Evolutionary conservation across 2,797 vertebrate species (phyloP), one percentile per base, ranked within the genome.

Genomic region (Ceyx erithaca): DNA sequence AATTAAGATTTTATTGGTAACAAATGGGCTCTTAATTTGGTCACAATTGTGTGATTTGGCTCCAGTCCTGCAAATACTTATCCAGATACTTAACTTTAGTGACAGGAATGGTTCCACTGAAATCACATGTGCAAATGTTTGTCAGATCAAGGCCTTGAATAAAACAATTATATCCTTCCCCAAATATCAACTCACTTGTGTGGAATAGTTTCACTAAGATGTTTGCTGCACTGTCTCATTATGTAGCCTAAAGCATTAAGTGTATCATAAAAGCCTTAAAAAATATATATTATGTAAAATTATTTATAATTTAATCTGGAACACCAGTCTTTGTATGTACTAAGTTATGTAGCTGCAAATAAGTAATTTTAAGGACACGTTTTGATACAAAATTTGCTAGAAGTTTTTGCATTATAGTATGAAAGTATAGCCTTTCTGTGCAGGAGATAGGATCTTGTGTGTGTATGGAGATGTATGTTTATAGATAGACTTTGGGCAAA

Each of bases 61-160:
- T 89, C 33, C 70, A 57, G 59, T 93, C 87, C 91, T 94, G 89
- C 91, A 94, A 94, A 94, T 72, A 92, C 85, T 85, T 94, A 54
- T 18, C 40, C 85, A 84, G 58, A 92, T 93, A 89, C 63, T 91
- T 68, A 90, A 85, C 70, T 91, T 77, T 10, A 92, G 63, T 88
- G 80, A 92, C 87, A 91, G 89, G 67, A 92, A 41, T 88, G 31
- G 72, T 93, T 93, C 59, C 75, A 79, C 63, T 89, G 82, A 91
- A 79, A 85, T 87, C 69, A 86, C 51, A 69, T 52, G 66, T 83
- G 70, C 63, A 92, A 94, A 81, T 86, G 87, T 91, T 91, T 89
- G 87, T 91, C 8, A 5, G 59, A 91, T 87, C 55, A 86, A 80
- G 62, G 15, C 13, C 43, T 85, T 78, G 51, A 85, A 43, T 61